phyloP scores from a whole-genome alignment of 1,140 invertebrate species.

The Drosophila lacteicornis region DNA sequence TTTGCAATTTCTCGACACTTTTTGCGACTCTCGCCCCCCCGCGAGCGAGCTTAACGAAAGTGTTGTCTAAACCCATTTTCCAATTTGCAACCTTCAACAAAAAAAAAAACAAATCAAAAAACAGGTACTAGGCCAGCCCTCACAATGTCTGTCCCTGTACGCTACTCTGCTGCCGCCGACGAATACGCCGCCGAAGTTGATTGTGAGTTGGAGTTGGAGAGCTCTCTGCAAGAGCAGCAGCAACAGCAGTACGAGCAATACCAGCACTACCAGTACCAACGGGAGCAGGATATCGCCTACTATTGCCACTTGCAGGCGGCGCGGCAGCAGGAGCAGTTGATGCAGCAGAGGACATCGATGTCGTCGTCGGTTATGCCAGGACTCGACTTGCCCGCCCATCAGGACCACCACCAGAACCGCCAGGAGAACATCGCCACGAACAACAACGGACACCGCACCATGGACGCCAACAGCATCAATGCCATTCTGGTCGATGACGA shows the following conservation, averaged over 20 bases:
- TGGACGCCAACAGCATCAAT: conserved; percentile 76
- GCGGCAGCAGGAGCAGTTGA: conserved; percentile 81
- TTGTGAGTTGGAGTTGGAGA: conserved; percentile 83
- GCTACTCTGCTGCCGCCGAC: conserved; percentile 85
- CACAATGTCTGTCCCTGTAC: conserved; percentile 85
- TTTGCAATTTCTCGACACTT: conserved; percentile 37
- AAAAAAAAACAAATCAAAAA: conserved; percentile 50
- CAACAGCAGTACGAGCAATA: conserved; percentile 59
- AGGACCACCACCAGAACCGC: conserved; percentile 18
- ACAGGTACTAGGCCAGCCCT: conserved; percentile 85
- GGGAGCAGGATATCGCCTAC: conserved; percentile 64
- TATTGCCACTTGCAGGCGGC: conserved; percentile 76
- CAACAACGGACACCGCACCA: conserved; percentile 47
- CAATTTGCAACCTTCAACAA: conserved; percentile 30
- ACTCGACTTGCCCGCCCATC: conserved; percentile 57
- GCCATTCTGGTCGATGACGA: conserved; percentile 79
- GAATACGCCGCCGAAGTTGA: conserved; percentile 84
- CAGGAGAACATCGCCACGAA: conserved; percentile 45
- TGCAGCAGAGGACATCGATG: conserved; percentile 84
- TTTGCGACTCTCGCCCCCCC: conserved; percentile 3
- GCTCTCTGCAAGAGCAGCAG: conserved; percentile 76
- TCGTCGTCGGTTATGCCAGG: conserved; percentile 79
- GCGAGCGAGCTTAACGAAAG: conserved; percentile 16
- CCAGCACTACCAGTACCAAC: conserved; percentile 58
- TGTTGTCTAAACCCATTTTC: conserved; percentile 34